Evolutionary conservation across 2,888 invertebrate species (phyloP), one percentile per base, ranked within the genome.

Genomic region (Schizotus pectinicornis): DNA sequence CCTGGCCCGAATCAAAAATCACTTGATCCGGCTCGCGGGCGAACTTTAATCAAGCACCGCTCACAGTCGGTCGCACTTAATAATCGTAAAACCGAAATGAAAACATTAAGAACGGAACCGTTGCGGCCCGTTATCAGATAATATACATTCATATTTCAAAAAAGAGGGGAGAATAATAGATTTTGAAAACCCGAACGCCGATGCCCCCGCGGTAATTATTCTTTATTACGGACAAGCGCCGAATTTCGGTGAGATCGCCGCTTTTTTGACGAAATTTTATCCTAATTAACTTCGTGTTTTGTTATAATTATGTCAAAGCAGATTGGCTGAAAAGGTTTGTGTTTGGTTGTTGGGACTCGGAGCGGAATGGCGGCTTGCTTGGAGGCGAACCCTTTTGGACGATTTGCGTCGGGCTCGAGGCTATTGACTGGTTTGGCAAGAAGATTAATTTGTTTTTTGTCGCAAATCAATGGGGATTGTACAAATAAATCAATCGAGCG

Each of bases 11-110:
- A 62, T 62, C 59, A 60, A 55, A 60, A 63, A 61, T 63, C 63
- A 58, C 57, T 61, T 61, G 60, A 58, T 61, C 55, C 60, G 54
- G 55, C 55, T 56, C 56, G 52, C 46, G 48, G 51, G 45, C 35
- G 53, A 57, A 61, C 51, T 63, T 63, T 63, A 63, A 63, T 63
- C 63, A 61, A 61, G 54, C 56, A 36, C 31, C 14, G 14, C 61
- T 61, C 59, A 56, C 63, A 56, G 53, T 63, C 51, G 63, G 59
- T 47, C 54, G 61, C 61, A 63, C 59, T 59, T 61, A 61, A 63
- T 63, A 61, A 63, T 61, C 63, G 50, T 61, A 63, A 63, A 63
- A 61, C 61, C 52, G 60, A 61, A 63, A 63, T 63, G 63, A 63
- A 61, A 63, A 61, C 61, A 61, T 63, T 61, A 59, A 63, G 56